These are phyloP conservation scores for Montipora capitata DNA, from an alignment of 92 coral and sea anemone genomes.

Conservation along the genomic window DNA sequence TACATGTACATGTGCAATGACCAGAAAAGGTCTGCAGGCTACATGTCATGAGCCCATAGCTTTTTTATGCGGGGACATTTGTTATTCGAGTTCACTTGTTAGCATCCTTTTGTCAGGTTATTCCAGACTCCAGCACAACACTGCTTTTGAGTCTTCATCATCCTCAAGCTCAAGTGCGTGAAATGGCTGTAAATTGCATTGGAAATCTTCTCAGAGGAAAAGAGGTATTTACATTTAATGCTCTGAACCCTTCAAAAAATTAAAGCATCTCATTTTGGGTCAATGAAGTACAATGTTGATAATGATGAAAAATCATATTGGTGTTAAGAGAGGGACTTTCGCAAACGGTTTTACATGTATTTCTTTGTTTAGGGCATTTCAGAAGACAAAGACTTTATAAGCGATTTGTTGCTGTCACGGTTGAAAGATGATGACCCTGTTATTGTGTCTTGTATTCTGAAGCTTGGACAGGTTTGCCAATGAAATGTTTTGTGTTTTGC, in stretches of 20 bases:
- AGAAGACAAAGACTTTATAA: conserved; percentile 82
- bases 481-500: neutral
- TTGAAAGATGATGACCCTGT: conserved; percentile 88
- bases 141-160: conserved; percentile 93
- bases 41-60: neutral
- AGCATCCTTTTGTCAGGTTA: conserved; percentile 59
- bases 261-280: neutral
- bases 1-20: too few relatives aligned
- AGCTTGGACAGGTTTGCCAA: conserved; percentile 75
- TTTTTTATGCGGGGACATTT: too few relatives aligned
- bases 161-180: conserved; percentile 92
- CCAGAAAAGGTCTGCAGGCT: too few relatives aligned
- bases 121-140: conserved; percentile 92
- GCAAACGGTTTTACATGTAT: neutral
- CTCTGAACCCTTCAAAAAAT: neutral
- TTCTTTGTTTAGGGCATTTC: conserved; percentile 38
- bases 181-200: conserved; percentile 88
- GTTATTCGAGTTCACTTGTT: neutral
- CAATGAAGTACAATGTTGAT: neutral
- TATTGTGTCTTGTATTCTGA: conserved; percentile 85
- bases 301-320: too few relatives aligned
- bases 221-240: conserved; percentile 43
- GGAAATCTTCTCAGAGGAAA: conserved; percentile 74
- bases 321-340: too few relatives aligned
- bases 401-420: conserved; percentile 80